A percentile compares a stretch with the other conserved stretches of the same genome.
Evolutionary conservation across 2,113 vertebrate species (phyloP).

Genomic region (Thunnus maccoyii): DNA sequence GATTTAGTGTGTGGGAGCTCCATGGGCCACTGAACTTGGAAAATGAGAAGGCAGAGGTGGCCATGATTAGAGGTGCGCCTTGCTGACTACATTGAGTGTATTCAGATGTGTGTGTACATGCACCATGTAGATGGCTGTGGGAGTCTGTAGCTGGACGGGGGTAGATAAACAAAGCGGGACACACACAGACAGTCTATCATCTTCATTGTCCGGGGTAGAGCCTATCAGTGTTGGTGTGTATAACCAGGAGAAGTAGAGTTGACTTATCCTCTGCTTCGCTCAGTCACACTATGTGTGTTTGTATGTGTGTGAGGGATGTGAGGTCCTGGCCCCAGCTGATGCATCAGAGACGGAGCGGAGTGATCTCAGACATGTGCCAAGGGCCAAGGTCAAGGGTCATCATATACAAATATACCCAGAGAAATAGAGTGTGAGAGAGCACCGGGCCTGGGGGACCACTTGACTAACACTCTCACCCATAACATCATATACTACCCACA

Average conservation of each 20-base stretch:
- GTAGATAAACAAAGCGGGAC: slow-evolving; percentile 63
- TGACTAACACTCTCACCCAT: slow-evolving; percentile 63
- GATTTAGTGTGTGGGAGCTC: slow-evolving; percentile 73
- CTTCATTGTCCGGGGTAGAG: slow-evolving; percentile 51
- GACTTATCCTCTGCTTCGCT: slow-evolving; percentile 56
- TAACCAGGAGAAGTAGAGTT: slow-evolving; percentile 47
- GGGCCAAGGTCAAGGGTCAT: slow-evolving; percentile 68
- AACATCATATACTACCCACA: slow-evolving; percentile 40
- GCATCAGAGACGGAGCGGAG: slow-evolving; percentile 57
- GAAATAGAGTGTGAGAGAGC: slow-evolving; percentile 70
- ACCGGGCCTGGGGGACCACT: slow-evolving; percentile 58
- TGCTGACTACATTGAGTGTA: slow-evolving; percentile 73
- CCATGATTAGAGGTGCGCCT: slow-evolving; percentile 76
- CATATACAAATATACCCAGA: slow-evolving; percentile 71
- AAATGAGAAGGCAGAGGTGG: slow-evolving; percentile 77
- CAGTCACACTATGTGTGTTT: slow-evolving; percentile 29
- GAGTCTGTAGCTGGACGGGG: slow-evolving; percentile 31
- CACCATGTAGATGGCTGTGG: slow-evolving; percentile 37
- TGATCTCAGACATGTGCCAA: slow-evolving; percentile 71
- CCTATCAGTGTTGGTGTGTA: slow-evolving; percentile 45
- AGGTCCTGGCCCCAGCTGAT: slow-evolving; percentile 64
- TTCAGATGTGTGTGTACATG: slow-evolving; percentile 60
- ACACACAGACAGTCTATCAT: slow-evolving; percentile 56
- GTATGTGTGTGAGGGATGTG: slow-evolving; percentile 32
- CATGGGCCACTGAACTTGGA: slow-evolving; percentile 75